phyloP scores from a whole-genome alignment of 1,140 invertebrate genomes.

The Drosophila nasuta region DNA sequence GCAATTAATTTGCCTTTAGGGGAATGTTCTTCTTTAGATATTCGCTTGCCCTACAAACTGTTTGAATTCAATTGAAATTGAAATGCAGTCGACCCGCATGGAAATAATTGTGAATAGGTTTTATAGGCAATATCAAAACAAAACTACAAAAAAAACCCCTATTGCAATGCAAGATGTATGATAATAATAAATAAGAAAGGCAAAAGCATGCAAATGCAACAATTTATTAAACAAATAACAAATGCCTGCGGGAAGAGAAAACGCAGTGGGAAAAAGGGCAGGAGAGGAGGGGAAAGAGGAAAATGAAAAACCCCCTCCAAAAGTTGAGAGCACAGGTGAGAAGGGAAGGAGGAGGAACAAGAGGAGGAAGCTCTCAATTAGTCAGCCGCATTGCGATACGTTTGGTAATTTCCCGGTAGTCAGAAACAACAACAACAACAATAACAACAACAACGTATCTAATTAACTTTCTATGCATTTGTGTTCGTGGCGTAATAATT shows the following conservation, averaged over 20 bases:
- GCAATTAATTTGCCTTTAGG: slow-evolving; percentile 1
- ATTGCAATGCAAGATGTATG: slow-evolving; percentile 1
- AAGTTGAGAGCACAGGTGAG: not conserved
- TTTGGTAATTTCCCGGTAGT: slow-evolving; percentile 47
- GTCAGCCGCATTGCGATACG: slow-evolving; percentile 48
- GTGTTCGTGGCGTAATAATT: slow-evolving; percentile 22
- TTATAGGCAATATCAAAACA: slow-evolving; percentile 10
- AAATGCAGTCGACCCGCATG: slow-evolving; percentile 30
- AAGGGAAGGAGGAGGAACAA: no score
- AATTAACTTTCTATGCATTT: slow-evolving; percentile 33
- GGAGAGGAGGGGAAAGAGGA: not conserved
- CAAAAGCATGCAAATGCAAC: slow-evolving; percentile 17
- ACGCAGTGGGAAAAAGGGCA: not conserved
- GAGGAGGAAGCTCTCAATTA: slow-evolving; percentile 14
- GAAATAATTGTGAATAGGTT: not conserved
- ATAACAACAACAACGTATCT: slow-evolving; percentile 29
- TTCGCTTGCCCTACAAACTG: not conserved
- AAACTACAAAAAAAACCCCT: slow-evolving; percentile 5
- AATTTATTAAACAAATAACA: slow-evolving; percentile 15
- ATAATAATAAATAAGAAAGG: slow-evolving; percentile 3
- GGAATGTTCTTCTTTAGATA: not conserved
- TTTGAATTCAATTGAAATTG: slow-evolving; percentile 17
- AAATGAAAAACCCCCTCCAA: slow-evolving; percentile 15
- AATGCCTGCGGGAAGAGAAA: not conserved
- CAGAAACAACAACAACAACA: slow-evolving; percentile 26